A percentile compares a stretch with the other conserved stretches of the same genome.
These are phyloP conservation scores for Spilogale gracilis DNA, from an alignment of 2,113 vertebrate genomes.

Conservation along the genomic window DNA sequence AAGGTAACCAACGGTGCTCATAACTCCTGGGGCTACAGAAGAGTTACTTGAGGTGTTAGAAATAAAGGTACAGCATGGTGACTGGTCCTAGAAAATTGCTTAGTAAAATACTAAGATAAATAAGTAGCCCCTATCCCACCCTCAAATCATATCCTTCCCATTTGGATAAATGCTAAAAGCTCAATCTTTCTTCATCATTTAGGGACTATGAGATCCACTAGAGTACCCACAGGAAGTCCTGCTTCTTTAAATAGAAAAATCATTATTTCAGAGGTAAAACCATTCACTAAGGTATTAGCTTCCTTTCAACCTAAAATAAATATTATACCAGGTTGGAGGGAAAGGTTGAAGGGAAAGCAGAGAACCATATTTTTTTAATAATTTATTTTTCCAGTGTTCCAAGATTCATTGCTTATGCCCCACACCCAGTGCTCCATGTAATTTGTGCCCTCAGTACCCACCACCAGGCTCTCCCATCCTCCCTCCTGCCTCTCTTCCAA, in stretches of 20 bases:
- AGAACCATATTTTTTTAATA: neutral
- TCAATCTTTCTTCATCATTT: neutral
- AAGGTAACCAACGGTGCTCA: neutral
- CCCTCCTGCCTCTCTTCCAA: too few relatives aligned
- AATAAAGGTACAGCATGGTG: neutral
- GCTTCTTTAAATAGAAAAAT: constrained; percentile 25
- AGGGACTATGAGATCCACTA: neutral
- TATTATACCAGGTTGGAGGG: neutral
- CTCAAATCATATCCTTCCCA: neutral
- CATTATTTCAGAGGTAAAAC: neutral
- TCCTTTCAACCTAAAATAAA: constrained; percentile 44
- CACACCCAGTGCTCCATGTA: too few relatives aligned
- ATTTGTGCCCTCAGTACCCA: too few relatives aligned
- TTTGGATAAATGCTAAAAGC: neutral
- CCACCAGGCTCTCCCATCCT: too few relatives aligned
- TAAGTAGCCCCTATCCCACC: neutral
- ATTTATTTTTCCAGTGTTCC: too few relatives aligned
- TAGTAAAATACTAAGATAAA: neutral
- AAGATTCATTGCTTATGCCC: too few relatives aligned
- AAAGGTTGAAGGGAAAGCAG: neutral
- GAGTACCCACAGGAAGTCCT: neutral
- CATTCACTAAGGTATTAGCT: neutral
- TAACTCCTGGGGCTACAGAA: neutral
- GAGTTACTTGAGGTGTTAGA: neutral
- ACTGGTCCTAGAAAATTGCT: neutral